Percentiles rank a stretch among this genome's conserved stretches.
phyloP scores from a whole-genome alignment of 2,113 vertebrate genomes.

The Sminthopsis crassicaudata region DNA sequence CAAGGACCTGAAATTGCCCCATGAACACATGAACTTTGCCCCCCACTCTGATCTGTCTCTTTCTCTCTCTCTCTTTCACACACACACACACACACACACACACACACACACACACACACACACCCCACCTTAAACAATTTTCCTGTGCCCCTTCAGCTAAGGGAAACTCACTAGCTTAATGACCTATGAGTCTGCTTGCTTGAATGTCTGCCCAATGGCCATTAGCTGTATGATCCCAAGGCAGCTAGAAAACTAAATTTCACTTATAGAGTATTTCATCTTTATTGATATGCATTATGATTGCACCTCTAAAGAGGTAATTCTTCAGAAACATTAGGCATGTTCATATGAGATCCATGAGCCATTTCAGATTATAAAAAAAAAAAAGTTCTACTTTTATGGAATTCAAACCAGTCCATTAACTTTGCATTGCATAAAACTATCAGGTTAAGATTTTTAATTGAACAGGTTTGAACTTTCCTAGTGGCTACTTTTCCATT shows the following conservation, averaged over 20 bases:
- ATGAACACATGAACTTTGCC: neutral
- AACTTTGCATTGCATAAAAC: conserved; percentile 80
- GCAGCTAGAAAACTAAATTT: conserved; percentile 68
- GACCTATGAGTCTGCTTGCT: neutral
- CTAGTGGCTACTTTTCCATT: conserved; percentile 49
- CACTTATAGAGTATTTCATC: conserved; percentile 78
- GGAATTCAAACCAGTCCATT: conserved; percentile 78
- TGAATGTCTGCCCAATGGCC: conserved; percentile 4
- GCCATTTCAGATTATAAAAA: conserved; percentile 78
- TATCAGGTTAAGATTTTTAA: conserved; percentile 78
- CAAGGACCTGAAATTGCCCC: neutral
- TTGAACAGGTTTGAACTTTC: conserved; percentile 74
- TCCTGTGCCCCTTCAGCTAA: neutral
- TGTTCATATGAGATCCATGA: conserved; percentile 79
- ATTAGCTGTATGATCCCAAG: conserved; percentile 59
- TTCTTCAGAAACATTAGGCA: conserved; percentile 81
- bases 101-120: neutral
- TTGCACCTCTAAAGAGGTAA: conserved; percentile 80
- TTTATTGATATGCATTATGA: conserved; percentile 82
- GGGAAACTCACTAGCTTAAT: conserved; percentile 12
- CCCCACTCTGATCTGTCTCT: neutral
- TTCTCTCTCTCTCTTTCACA: neutral
- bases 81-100: too few relatives aligned
- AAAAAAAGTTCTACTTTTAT: conserved; percentile 76
- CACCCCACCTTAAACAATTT: neutral